Evolutionary conservation across 2,888 invertebrate species (phyloP).

Genomic region (Cataglyphis rosenhaueri): DNA sequence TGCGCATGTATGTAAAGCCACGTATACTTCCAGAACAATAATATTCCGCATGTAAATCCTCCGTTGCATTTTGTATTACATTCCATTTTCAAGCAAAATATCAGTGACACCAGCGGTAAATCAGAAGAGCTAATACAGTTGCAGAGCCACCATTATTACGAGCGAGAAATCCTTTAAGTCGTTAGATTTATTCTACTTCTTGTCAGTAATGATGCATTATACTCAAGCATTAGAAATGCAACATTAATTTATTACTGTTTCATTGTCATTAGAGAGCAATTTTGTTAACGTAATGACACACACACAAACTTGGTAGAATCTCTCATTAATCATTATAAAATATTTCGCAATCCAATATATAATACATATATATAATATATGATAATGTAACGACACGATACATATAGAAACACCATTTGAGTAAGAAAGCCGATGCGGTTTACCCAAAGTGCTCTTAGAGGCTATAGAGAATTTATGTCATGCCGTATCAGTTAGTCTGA

Average conservation of each 20-base stretch:
- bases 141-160: conserved; percentile 55
- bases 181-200: conserved; percentile 66
- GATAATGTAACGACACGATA: neutral
- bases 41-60: conserved; percentile 53
- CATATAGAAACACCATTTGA: neutral
- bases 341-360: neutral
- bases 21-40: conserved; percentile 61
- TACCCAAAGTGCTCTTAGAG: conserved; percentile 38
- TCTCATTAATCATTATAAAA: neutral
- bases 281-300: neutral
- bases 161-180: conserved; percentile 69
- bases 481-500: conserved; percentile 51
- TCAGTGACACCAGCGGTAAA: conserved; percentile 67
- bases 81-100: conserved; percentile 63
- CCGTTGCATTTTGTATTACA: conserved; percentile 65
- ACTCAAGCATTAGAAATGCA: conserved; percentile 57
- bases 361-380: neutral
- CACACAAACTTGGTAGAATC: neutral
- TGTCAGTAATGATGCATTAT: conserved; percentile 65
- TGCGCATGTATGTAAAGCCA: conserved; percentile 13
- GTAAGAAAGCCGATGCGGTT: conserved; percentile 40
- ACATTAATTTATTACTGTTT: conserved; percentile 53
- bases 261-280: conserved; percentile 52
- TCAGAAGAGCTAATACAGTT: conserved; percentile 69
- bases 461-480: conserved; percentile 64